Evolutionary conservation across 2,797 vertebrate genomes (phyloP).

Genomic region (Coilia nasus): DNA sequence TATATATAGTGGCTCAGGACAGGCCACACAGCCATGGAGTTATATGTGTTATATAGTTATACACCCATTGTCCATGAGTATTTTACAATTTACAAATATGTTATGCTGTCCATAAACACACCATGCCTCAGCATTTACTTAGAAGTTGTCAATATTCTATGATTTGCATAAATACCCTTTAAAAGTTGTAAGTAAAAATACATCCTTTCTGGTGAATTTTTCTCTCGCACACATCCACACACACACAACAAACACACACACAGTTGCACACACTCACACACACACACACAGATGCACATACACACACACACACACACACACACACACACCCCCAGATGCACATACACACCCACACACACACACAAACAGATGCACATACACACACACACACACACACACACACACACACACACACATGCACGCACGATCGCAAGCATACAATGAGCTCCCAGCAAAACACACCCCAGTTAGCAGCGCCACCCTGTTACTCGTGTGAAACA

Average conservation of each 20-base stretch:
- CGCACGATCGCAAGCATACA: not conserved
- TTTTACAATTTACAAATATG: too few relatives aligned
- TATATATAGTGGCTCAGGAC: not conserved
- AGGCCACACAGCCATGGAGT: not conserved
- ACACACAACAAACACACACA: slow-evolving; percentile 1
- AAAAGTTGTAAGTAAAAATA: slow-evolving; percentile 13
- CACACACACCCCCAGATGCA: not conserved
- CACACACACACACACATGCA: not conserved
- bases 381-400: not conserved
- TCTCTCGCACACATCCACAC: slow-evolving; percentile 19
- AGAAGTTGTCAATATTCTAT: too few relatives aligned
- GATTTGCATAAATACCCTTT: slow-evolving; percentile 1
- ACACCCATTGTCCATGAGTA: too few relatives aligned
- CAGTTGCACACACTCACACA: not conserved
- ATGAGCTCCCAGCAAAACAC: slow-evolving; percentile 32
- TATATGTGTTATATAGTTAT: too few relatives aligned
- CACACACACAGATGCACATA: not conserved
- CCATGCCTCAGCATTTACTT: not conserved
- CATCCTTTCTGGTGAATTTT: not conserved
- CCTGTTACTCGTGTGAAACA: not conserved
- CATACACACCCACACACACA: slow-evolving; percentile 8
- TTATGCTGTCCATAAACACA: too few relatives aligned
- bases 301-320: not conserved
- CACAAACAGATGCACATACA: not conserved
- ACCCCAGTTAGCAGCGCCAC: slow-evolving; percentile 15